Evolutionary conservation across 2,797 vertebrate genomes (phyloP).

Genomic region (Arremon aurantiirostris): DNA sequence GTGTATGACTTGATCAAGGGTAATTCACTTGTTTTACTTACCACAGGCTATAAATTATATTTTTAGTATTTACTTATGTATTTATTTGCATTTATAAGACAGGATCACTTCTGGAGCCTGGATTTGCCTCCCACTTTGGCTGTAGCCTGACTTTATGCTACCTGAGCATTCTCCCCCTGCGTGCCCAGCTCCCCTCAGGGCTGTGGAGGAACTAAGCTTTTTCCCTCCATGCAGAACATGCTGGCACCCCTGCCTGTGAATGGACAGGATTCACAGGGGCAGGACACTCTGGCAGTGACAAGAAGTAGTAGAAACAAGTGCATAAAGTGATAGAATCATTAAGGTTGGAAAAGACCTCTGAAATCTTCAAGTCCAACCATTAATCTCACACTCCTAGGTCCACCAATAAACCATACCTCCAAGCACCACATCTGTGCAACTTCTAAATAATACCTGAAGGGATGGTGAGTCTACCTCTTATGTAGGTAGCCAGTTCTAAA

Average conservation of each 20-base stretch:
- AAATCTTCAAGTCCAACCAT: background rate
- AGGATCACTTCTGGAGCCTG: background rate
- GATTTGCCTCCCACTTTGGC: background rate
- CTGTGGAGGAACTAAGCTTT: background rate
- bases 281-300: background rate
- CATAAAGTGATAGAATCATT: background rate
- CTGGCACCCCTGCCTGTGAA: background rate
- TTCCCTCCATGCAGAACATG: accelerated
- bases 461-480: background rate
- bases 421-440: background rate
- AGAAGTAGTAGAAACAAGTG: background rate
- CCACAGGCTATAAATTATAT: background rate
- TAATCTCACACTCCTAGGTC: background rate
- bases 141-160: background rate
- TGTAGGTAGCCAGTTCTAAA: background rate
- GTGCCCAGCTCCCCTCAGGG: background rate
- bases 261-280: background rate
- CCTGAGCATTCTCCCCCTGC: background rate
- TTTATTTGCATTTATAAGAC: background rate
- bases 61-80: background rate
- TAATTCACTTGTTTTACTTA: background rate
- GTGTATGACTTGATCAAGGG: background rate
- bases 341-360: background rate
- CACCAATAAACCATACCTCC: background rate
- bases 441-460: background rate